These are phyloP conservation scores for Chlamydotis undulata DNA, from an alignment of 2,113 vertebrate genomes.

Conservation along the genomic window DNA sequence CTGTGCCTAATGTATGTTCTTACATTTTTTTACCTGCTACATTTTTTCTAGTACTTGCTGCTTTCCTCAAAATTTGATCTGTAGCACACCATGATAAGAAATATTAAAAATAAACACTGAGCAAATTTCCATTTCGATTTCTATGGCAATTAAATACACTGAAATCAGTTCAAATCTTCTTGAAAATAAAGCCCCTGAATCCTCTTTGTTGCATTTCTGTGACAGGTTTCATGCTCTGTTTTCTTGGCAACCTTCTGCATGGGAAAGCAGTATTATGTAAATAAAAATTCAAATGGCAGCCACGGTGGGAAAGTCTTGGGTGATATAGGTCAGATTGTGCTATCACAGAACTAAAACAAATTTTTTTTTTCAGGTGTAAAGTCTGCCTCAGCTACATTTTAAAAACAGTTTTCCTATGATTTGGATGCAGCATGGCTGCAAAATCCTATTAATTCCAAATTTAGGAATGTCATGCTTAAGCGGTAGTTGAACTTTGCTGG, in stretches of 20 bases:
- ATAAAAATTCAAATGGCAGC: background rate
- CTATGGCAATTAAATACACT: background rate
- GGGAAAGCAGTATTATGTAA: conserved; percentile 3
- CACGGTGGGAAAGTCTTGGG: background rate
- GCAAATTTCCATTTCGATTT: background rate
- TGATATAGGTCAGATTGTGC: background rate
- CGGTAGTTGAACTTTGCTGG: background rate
- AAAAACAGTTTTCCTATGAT: background rate
- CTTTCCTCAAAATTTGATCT: background rate
- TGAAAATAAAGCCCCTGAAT: background rate
- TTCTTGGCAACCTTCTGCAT: conserved; percentile 17
- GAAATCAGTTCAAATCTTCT: background rate
- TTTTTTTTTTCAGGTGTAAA: background rate
- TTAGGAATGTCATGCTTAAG: background rate
- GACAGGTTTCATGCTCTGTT: background rate
- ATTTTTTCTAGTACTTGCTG: background rate
- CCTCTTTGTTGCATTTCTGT: conserved; percentile 14
- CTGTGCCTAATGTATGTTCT: background rate
- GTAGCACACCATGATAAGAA: background rate
- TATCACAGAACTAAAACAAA: background rate
- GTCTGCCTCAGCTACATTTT: background rate
- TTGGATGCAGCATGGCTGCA: background rate
- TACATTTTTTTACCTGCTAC: background rate
- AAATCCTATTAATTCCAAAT: background rate
- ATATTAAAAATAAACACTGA: background rate